Conservation (phyloP, 2,888 invertebrate species). For the Ophion ellenae region DNA sequence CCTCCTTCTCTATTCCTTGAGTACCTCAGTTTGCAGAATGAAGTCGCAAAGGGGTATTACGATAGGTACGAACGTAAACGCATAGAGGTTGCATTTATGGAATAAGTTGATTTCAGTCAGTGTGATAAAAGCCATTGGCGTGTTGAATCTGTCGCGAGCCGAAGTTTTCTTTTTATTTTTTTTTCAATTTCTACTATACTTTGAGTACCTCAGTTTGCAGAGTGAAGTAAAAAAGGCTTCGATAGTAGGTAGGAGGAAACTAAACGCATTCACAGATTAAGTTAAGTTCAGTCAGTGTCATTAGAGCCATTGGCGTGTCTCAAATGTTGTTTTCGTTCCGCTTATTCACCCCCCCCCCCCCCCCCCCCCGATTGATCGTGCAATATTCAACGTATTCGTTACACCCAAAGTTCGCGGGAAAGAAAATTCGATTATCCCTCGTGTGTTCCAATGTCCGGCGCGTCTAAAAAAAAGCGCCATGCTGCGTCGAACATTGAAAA, state of each 20-base stretch:
- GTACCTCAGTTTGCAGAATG: conserved; percentile 66
- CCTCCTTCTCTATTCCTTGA: background rate
- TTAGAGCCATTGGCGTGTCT: conserved; percentile 55
- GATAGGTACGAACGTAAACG: conserved; percentile 35
- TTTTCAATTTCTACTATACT: conserved; percentile 39
- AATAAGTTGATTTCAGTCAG: conserved; percentile 49
- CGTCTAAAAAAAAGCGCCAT: conserved; percentile 27
- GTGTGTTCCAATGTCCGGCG: conserved; percentile 17
- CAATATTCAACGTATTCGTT: conserved; percentile 30
- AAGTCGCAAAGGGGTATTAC: conserved; percentile 63
- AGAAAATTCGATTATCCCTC: conserved; percentile 24
- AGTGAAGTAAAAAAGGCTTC: conserved; percentile 67
- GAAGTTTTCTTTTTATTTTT: conserved; percentile 57
- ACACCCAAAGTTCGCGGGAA: conserved; percentile 10
- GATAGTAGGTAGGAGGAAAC: conserved; percentile 33
- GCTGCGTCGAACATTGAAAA: conserved; percentile 22
- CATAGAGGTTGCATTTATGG: conserved; percentile 25
- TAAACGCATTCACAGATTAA: conserved; percentile 29
- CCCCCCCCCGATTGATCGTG: conserved; percentile 3
- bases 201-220: conserved; percentile 59
- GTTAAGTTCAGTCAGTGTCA: conserved; percentile 55
- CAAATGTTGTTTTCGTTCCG: background rate
- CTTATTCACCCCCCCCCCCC: conserved; percentile 1
- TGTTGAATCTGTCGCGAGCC: conserved; percentile 59
- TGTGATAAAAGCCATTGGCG: conserved; percentile 56